Evolutionary conservation across 2,888 invertebrate genomes (phyloP), one percentile per base, ranked within the genome.

Genomic region (Tinea pellionella): DNA sequence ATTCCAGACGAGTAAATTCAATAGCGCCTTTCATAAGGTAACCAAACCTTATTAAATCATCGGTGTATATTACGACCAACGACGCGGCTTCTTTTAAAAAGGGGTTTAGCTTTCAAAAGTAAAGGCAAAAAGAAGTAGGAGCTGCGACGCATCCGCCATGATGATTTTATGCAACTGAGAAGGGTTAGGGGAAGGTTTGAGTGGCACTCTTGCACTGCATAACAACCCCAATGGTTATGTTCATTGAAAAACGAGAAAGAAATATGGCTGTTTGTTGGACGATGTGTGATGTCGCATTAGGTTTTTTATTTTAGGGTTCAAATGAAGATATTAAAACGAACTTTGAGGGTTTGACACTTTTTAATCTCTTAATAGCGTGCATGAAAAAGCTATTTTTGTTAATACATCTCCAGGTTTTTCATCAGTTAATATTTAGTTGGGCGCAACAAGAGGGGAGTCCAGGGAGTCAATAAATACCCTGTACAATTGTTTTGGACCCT

Each of bases 171-270:
- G 73, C 75, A 69, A 66, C 69, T 41, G 61, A 68, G 73, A 75
- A 77, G 80, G 83, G 84, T 78, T 77, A 78, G 84, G 80, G 77
- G 69, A 71, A 53, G 75, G 73, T 74, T 79, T 73, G 82, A 87
- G 86, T 83, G 78, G 68, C 76, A 78, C 86, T 86, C 80, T 71
- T 56, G 18, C 69, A 13, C n/a, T 41, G 47, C 63, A 70, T 81
- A 70, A 78, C 85, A 84, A 82, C 85, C 85, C 77, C 57, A 57
- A 11, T 16, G 47, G 47, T n/a, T 42, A 18, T n/a, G 18, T 59
- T 41, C 59, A 19, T 15, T 30, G 13, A 19, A 47, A 59, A 59
- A 47, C 11, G 12, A 18, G 15, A 47, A 41, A 59, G 11, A 41
- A 59, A 42, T 29, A 59, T 59, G 59, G 59, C 59, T 18, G 59